phyloP scores from a whole-genome alignment of 2,797 vertebrate species.

The Megalops cyprinoides region DNA sequence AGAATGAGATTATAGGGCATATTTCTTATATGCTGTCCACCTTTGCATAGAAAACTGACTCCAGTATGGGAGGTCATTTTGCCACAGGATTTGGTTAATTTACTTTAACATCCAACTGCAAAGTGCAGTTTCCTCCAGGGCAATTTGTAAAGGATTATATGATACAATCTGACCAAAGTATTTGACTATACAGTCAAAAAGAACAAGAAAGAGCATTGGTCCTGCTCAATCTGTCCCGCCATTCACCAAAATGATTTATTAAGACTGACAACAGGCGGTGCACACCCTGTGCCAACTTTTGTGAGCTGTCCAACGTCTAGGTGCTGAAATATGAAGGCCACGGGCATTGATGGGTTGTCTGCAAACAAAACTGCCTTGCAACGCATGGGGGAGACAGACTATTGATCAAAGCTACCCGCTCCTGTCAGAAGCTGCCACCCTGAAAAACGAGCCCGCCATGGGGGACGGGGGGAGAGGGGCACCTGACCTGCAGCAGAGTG shows the following conservation, averaged over 20 bases:
- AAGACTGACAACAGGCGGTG: background rate
- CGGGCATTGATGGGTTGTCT: background rate
- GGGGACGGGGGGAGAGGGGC: background rate
- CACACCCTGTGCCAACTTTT: slow-evolving; percentile 10
- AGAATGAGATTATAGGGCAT: background rate
- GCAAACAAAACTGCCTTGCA: background rate
- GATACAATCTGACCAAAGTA: background rate
- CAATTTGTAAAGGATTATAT: background rate
- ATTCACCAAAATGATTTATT: slow-evolving; percentile 3
- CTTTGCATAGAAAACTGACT: background rate
- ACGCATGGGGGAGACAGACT: background rate
- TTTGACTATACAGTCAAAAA: slow-evolving; percentile 2
- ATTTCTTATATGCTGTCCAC: background rate
- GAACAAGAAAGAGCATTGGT: background rate
- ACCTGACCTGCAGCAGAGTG: background rate
- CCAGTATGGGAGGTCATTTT: background rate
- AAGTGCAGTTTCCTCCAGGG: background rate
- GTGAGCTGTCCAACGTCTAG: background rate
- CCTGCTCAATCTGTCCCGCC: background rate
- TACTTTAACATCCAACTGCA: background rate
- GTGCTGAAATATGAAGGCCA: background rate
- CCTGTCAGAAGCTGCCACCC: background rate
- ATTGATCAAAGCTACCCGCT: slow-evolving; percentile 5
- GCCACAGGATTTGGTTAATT: background rate
- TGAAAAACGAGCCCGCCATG: background rate